Evolutionary conservation across 2,113 vertebrate species (phyloP), one percentile per base, ranked within the genome.

Genomic region (Manacus vitellinus): DNA sequence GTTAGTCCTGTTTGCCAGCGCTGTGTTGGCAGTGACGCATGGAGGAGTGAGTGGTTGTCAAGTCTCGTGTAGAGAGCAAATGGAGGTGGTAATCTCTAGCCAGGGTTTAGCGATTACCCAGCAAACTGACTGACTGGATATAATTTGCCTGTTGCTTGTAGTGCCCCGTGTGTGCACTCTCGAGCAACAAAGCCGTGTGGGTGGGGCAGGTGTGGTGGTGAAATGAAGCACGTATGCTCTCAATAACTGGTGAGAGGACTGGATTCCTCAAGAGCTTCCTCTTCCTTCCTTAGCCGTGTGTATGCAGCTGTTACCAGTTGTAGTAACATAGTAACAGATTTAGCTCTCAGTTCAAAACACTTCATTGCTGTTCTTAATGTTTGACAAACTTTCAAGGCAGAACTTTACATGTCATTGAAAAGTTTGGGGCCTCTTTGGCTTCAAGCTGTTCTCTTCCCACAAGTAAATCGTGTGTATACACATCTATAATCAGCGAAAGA

Each of bases 51-150:
- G 30, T 10, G 33, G 13, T 27, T 63, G 61, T 28, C 3, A 18
- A 0, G 25, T n/a, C 2, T 31, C 4, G 0, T 5, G 10, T 8
- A 12, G 44, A 35, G 17, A 58, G 22, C 8, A 58, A 25, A 7
- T 13, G 35, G 12, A 37, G 28, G 14, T 46, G 28, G 17, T 71
- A 47, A 6, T 12, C 8, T 55, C 20, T 31, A 0, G 7, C 47
- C 13, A 24, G 39, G n/a, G 17, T 27, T 74, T 51, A 44, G 16
- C 37, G 39, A 25, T n/a, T 79, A 30, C 25, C 12, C 43, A 16
- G 4, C 20, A 49, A 31, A 54, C 14, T 7, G 65, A 12, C 31
- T 61, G 33, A 3, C 14, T 43, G 49, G 30, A 0, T 31, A 3
- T 14, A 6, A 6, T 21, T 54, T 31, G 10, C 11, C 18, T 10